Evolutionary conservation across 2,888 invertebrate genomes (phyloP).

Genomic region (Ectemnius lituratus): DNA sequence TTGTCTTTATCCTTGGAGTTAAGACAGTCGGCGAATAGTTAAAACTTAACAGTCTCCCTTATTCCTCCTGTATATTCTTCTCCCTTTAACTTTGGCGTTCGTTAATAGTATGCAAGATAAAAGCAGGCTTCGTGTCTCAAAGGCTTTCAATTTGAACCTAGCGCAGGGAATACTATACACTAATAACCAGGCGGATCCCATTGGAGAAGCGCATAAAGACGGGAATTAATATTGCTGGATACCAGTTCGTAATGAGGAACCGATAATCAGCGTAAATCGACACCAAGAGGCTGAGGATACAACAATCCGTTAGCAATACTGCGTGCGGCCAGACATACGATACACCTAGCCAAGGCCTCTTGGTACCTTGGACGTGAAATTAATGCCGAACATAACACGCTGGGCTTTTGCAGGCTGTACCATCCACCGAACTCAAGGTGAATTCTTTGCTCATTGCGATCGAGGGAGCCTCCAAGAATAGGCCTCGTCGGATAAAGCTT

Average conservation of each 20-base stretch:
- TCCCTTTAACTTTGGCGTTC: constrained; percentile 23
- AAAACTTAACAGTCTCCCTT: constrained; percentile 16
- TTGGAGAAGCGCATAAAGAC: constrained; percentile 24
- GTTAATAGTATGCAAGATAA: constrained; percentile 4
- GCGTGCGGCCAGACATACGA: too few relatives aligned
- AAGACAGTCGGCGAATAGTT: constrained; percentile 20
- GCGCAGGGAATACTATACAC: constrained; percentile 15
- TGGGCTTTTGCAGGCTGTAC: too few relatives aligned
- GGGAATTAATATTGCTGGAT: constrained; percentile 35
- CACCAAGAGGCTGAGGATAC: constrained; percentile 22
- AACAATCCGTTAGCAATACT: neutral
- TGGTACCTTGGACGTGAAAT: too few relatives aligned
- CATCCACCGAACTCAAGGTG: too few relatives aligned
- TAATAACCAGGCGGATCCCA: constrained; percentile 43
- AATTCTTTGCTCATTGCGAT: too few relatives aligned
- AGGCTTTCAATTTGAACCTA: constrained; percentile 41
- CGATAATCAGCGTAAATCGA: constrained; percentile 43
- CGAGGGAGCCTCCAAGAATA: too few relatives aligned
- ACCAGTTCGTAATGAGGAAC: constrained; percentile 24
- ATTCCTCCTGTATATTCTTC: constrained; percentile 7
- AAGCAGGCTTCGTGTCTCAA: neutral
- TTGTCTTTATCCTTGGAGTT: constrained; percentile 45
- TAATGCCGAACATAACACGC: too few relatives aligned
- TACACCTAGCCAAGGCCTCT: too few relatives aligned
- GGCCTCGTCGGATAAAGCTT: too few relatives aligned